Evolutionary conservation across 2,797 vertebrate species (phyloP).

Genomic region (Nannoperca obscura): DNA sequence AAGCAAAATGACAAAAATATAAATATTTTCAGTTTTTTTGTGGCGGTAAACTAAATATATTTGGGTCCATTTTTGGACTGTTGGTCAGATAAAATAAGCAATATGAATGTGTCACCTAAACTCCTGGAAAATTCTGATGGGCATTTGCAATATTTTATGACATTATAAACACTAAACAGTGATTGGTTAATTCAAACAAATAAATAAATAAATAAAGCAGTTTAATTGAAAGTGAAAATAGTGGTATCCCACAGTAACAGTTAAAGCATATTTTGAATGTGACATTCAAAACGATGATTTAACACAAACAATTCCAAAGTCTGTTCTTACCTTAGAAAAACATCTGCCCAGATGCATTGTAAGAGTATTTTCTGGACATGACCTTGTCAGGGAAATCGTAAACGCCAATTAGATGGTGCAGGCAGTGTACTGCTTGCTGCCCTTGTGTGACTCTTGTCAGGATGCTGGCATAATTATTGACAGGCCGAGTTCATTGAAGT

Average conservation of each 20-base stretch:
- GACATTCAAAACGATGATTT: constrained; percentile 53
- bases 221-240: neutral
- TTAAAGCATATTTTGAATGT: constrained; percentile 37
- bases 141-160: neutral
- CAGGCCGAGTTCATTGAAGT: constrained; percentile 76
- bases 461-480: constrained; percentile 82
- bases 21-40: neutral
- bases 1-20: neutral
- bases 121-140: neutral
- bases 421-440: constrained; percentile 65
- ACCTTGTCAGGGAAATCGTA: constrained; percentile 74
- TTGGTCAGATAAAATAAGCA: neutral
- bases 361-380: constrained; percentile 60
- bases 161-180: constrained; percentile 7
- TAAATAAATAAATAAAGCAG: neutral
- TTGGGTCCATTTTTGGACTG: neutral
- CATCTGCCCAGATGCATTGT: constrained; percentile 46
- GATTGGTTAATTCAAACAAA: neutral
- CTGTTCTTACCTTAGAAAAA: constrained; percentile 47
- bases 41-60: neutral
- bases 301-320: constrained; percentile 28
- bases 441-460: constrained; percentile 74
- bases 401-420: constrained; percentile 79
- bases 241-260: neutral
- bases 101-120: neutral